These are phyloP conservation scores for Girardinus metallicus DNA, from an alignment of 2,797 vertebrate species.

Conservation along the genomic window DNA sequence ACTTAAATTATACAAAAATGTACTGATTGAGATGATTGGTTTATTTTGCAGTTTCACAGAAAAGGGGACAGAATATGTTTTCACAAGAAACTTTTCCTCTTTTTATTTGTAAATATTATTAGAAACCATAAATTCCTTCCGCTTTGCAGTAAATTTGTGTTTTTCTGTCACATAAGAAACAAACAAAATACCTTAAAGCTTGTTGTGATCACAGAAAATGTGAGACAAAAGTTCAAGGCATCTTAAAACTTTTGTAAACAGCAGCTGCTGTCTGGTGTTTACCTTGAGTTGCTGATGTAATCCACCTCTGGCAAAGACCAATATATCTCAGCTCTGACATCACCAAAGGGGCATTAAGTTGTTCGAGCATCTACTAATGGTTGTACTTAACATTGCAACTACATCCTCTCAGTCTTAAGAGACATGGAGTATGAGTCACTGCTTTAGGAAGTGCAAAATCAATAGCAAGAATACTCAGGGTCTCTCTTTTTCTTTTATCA, in stretches of 20 bases:
- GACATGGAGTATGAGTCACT: constrained; percentile 53
- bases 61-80: background rate
- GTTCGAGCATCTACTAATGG: constrained; percentile 22
- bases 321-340: constrained; percentile 20
- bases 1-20: background rate
- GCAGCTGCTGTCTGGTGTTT: constrained; percentile 27
- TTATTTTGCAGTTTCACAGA: background rate
- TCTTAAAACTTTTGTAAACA: background rate
- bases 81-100: background rate
- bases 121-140: background rate
- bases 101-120: background rate
- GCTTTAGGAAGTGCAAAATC: constrained; percentile 64
- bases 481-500: constrained; percentile 40
- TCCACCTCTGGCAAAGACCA: constrained; percentile 14
- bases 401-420: constrained; percentile 41
- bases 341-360: constrained; percentile 23
- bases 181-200: background rate
- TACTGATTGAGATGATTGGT: background rate
- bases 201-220: background rate
- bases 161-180: background rate
- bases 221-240: background rate
- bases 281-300: background rate
- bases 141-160: background rate
- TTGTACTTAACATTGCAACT: constrained; percentile 41
- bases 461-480: constrained; percentile 63